Evolutionary conservation across 30 jellyfish, hydroid and myxozoan genomes (phyloP).

Genomic region (Hydractinia echinata): DNA sequence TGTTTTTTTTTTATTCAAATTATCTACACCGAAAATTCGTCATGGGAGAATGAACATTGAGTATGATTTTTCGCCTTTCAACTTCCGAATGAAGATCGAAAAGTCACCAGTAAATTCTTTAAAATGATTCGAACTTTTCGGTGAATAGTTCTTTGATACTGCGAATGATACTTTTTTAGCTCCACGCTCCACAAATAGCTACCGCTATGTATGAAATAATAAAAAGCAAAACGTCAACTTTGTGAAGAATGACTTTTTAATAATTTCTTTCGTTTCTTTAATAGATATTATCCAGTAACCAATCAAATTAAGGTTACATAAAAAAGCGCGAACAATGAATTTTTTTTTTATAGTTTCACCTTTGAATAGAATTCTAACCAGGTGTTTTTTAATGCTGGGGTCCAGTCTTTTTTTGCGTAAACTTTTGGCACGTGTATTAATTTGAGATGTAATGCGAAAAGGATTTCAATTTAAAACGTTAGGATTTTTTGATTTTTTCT

Average conservation of each 20-base stretch:
- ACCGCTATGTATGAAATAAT: slow-evolving; percentile 12
- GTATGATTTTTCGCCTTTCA: too few relatives aligned
- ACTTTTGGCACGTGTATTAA: slow-evolving; percentile 30
- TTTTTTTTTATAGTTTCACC: slow-evolving; percentile 1
- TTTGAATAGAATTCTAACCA: slow-evolving; percentile 11
- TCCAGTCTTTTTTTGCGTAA: slow-evolving; percentile 22
- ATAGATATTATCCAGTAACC: slow-evolving; percentile 24
- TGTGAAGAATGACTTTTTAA: slow-evolving; percentile 25
- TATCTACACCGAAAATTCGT: too few relatives aligned
- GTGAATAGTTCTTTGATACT: too few relatives aligned
- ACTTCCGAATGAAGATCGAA: too few relatives aligned
- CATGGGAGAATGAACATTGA: too few relatives aligned
- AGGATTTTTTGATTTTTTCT: not conserved
- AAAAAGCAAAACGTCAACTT: slow-evolving; percentile 15
- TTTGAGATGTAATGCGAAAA: not conserved
- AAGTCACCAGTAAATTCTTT: too few relatives aligned
- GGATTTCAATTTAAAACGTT: not conserved
- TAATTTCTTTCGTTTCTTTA: slow-evolving; percentile 14
- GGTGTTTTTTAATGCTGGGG: slow-evolving; percentile 22
- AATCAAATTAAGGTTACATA: slow-evolving; percentile 21
- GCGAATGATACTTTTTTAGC: not conserved
- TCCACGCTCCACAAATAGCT: slow-evolving; percentile 9
- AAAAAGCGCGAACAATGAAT: slow-evolving; percentile 40
- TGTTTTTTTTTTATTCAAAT: too few relatives aligned
- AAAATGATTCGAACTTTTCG: too few relatives aligned